Evolutionary conservation across 2,888 invertebrate species (phyloP).

Genomic region (Agrotis clavis): DNA sequence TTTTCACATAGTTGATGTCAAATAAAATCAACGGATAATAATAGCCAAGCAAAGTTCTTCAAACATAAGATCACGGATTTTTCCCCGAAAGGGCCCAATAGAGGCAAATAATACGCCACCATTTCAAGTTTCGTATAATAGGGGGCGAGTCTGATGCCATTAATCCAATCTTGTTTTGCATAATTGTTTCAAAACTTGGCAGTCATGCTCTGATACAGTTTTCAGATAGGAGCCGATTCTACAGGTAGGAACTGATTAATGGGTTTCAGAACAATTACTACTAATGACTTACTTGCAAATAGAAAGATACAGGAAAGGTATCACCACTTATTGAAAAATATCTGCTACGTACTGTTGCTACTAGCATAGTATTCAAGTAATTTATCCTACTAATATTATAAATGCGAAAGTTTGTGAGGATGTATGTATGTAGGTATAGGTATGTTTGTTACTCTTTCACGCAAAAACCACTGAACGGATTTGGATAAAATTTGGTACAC

Average conservation of each 20-base stretch:
- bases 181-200: constrained; percentile 50
- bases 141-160: constrained; percentile 25
- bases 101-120: constrained; percentile 22
- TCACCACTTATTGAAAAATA: too few relatives aligned
- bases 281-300: constrained; percentile 1
- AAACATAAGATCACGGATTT: background rate
- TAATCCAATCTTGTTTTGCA: constrained; percentile 49
- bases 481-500: too few relatives aligned
- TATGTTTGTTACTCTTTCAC: too few relatives aligned
- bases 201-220: constrained; percentile 35
- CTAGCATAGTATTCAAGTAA: too few relatives aligned
- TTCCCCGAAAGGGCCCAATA: background rate
- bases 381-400: too few relatives aligned
- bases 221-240: constrained; percentile 36
- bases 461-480: too few relatives aligned
- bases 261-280: background rate
- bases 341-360: too few relatives aligned
- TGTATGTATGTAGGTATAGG: too few relatives aligned
- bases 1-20: too few relatives aligned
- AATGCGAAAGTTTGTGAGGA: too few relatives aligned
- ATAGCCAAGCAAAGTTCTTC: background rate
- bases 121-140: constrained; percentile 31
- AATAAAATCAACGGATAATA: background rate
- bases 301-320: background rate
- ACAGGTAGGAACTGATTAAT: constrained; percentile 36